These are phyloP conservation scores for Sarcophilus harrisii DNA, from an alignment of 2,797 vertebrate genomes.

Conservation along the genomic window DNA sequence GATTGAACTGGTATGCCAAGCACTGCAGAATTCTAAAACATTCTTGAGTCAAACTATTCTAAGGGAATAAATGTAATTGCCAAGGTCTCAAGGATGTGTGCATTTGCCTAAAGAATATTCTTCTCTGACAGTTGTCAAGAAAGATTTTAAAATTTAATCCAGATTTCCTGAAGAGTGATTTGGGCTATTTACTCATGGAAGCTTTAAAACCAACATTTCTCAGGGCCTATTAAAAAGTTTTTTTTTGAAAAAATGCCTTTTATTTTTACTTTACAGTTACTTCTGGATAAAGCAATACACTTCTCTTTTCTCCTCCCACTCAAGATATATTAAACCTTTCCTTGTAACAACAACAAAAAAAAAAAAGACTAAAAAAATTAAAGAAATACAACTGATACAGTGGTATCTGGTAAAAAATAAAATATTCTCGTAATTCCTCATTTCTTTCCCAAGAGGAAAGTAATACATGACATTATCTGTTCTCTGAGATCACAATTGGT, in stretches of 20 bases:
- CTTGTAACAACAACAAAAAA: not conserved
- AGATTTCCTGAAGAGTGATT: not conserved
- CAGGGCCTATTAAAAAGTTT: not conserved
- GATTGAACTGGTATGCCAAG: not conserved
- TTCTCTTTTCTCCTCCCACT: not conserved
- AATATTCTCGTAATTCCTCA: not conserved
- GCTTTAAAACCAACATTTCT: not conserved
- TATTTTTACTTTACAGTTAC: not conserved
- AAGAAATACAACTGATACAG: not conserved
- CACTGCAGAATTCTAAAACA: not conserved
- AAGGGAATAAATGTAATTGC: not conserved
- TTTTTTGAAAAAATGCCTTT: not conserved
- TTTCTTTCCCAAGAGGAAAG: not conserved
- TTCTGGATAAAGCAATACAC: not conserved
- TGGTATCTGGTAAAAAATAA: not conserved
- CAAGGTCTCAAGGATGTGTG: not conserved
- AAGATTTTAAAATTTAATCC: not conserved
- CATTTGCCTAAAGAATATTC: not conserved
- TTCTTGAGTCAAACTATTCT: not conserved
- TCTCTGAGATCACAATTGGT: not conserved
- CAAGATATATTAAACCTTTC: not conserved
- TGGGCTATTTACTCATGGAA: not conserved
- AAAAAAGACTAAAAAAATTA: not conserved
- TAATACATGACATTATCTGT: not conserved
- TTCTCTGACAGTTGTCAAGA: not conserved